phyloP scores from a whole-genome alignment of 2,888 invertebrate species.

The Lacanobia oleracea region DNA sequence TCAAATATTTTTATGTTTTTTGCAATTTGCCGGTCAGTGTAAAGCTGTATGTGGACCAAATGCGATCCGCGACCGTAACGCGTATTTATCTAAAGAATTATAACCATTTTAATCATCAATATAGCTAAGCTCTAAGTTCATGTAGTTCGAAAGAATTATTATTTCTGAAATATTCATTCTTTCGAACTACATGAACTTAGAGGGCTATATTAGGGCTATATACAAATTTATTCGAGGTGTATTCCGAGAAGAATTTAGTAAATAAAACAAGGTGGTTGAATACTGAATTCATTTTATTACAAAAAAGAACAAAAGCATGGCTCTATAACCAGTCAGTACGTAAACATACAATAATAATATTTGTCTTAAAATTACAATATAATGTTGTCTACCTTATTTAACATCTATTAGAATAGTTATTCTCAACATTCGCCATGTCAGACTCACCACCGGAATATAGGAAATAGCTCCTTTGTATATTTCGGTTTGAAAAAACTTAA shows the following conservation, averaged over 20 bases:
- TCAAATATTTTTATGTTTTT: too few relatives aligned
- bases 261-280: constrained; percentile 51
- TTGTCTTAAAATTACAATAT: constrained; percentile 71
- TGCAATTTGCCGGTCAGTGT: too few relatives aligned
- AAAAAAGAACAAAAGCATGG: constrained; percentile 72
- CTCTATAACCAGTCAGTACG: constrained; percentile 68
- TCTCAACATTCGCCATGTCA: constrained; percentile 30
- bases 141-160: too few relatives aligned
- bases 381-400: constrained; percentile 66
- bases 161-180: too few relatives aligned
- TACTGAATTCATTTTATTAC: constrained; percentile 72
- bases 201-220: too few relatives aligned
- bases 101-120: too few relatives aligned
- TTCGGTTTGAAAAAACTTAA: neutral
- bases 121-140: too few relatives aligned
- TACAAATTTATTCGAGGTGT: neutral
- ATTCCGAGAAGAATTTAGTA: neutral
- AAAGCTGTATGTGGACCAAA: too few relatives aligned
- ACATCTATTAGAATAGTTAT: constrained; percentile 56
- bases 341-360: constrained; percentile 72
- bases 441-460: constrained; percentile 11
- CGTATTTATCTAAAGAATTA: too few relatives aligned
- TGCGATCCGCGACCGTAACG: too few relatives aligned
- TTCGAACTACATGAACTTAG: too few relatives aligned
- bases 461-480: constrained; percentile 19